Base-by-base conservation (phyloP, 1,140 invertebrate genomes). In the Apis laboriosa region DNA sequence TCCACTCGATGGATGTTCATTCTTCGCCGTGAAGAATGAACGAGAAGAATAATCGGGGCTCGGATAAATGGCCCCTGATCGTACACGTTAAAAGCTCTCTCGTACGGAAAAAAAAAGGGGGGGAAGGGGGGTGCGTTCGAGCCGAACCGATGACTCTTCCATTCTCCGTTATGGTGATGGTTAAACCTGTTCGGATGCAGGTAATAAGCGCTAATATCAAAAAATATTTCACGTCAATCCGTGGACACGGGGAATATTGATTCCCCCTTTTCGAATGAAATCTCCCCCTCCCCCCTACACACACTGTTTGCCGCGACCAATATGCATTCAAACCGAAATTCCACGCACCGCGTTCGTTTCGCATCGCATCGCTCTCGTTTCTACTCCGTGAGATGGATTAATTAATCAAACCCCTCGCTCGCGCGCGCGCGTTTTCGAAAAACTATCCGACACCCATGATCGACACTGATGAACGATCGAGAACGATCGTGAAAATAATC, bases 181-280 rank as follows among this genome's bases (percentile, higher is more conserved):
- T 88, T 91, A 89, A 90, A 87, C 72, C 80, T 84, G 79, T 77
- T 66, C 75, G 86, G 80, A 83, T 86, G 82, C 87, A 88, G 89
- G 85, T 92, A 92, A 92, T 92, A 91, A 92, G 89, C 89, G 85
- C 79, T 91, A 90, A 92, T 92, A 91, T 90, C 84, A 88, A 88
- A 88, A 91, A 92, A 93, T 92, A 92, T 92, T 93, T 91, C 90
- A 90, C 88, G 88, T 91, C 91, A 90, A 92, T 92, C 88, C 84
- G 70, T 77, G 86, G 84, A 89, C 85, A 86, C 68, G 77, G 34
- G 34, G 86, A 88, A 90, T 92, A 93, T 93, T 88, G 92, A 93
- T 92, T 93, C 83, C 75, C 77, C 74, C 66, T 72, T 43, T 43
- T 43, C 34, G 4, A 43, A 15, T 90, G 87, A 89, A 89, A 91